phyloP scores from a whole-genome alignment of 2,797 vertebrate species.

The Eurystomus glaucurus region DNA sequence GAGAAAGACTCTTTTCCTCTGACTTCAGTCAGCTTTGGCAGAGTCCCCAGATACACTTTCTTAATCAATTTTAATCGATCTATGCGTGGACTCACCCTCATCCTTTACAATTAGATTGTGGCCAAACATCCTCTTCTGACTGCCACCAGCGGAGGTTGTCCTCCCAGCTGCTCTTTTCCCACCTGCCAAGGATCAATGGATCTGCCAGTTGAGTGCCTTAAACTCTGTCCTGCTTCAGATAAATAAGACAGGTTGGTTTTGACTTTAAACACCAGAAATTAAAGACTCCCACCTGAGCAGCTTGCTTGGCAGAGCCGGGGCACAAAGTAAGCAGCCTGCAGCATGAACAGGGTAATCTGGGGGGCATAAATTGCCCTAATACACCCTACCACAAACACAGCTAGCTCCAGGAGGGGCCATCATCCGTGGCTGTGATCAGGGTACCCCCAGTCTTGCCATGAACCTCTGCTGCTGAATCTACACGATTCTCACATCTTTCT shows the following conservation, averaged over 20 bases:
- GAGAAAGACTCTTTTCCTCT: neutral
- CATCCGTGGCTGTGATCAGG: fast-evolving
- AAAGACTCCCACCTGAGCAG: neutral
- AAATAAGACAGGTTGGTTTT: neutral
- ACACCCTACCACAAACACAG: neutral
- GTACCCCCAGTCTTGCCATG: neutral
- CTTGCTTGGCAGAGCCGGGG: neutral
- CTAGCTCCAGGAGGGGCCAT: neutral
- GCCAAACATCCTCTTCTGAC: neutral
- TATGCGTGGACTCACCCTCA: neutral
- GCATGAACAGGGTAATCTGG: neutral
- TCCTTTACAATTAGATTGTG: neutral
- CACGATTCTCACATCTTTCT: neutral
- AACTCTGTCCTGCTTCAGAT: neutral
- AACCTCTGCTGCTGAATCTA: neutral
- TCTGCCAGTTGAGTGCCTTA: neutral
- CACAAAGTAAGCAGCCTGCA: neutral
- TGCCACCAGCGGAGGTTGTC: neutral
- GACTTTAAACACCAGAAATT: neutral
- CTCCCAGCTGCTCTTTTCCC: neutral
- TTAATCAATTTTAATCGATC: neutral
- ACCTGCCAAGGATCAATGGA: neutral
- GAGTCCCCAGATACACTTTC: neutral
- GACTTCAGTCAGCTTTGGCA: neutral
- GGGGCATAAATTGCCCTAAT: neutral